Conservation (phyloP, 2,797 vertebrate species). For the Thunnus albacares region DNA sequence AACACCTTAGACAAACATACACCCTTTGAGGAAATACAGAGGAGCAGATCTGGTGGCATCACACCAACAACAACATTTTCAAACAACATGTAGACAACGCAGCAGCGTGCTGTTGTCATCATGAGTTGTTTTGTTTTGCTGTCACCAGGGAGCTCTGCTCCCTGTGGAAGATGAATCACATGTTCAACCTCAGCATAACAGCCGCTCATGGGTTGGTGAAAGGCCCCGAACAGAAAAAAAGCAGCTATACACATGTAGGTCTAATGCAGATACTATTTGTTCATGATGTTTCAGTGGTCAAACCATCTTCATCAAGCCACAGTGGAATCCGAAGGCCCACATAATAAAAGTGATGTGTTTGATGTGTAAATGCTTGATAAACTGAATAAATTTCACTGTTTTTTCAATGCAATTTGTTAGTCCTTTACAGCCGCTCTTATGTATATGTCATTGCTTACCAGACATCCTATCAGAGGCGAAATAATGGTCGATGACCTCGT, state of each 20-base stretch:
- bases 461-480: constrained; percentile 97
- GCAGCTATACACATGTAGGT: neutral
- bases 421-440: too few species aligned
- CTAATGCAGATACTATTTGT: neutral
- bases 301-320: neutral
- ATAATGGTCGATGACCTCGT: constrained; percentile 98
- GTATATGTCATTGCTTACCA: constrained; percentile 83
- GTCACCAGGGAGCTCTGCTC: constrained; percentile 38
- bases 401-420: neutral
- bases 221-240: constrained; percentile 3
- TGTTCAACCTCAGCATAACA: constrained; percentile 27
- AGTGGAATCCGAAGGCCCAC: neutral
- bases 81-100: constrained; percentile 11
- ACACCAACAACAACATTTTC: constrained; percentile 25
- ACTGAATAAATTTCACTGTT: neutral
- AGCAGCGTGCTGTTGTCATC: constrained; percentile 22
- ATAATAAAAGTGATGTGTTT: neutral
- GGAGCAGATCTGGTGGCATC: neutral
- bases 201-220: constrained; percentile 6
- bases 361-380: neutral
- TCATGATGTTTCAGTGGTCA: neutral
- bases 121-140: constrained; percentile 31
- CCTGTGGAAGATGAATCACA: constrained; percentile 51
- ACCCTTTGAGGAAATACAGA: constrained; percentile 13
- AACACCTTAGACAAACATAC: constrained; percentile 3